Percentiles rank a stretch among this genome's conserved stretches.
phyloP scores from a whole-genome alignment of 2,888 invertebrate species.

The Anthophora plumipes region DNA sequence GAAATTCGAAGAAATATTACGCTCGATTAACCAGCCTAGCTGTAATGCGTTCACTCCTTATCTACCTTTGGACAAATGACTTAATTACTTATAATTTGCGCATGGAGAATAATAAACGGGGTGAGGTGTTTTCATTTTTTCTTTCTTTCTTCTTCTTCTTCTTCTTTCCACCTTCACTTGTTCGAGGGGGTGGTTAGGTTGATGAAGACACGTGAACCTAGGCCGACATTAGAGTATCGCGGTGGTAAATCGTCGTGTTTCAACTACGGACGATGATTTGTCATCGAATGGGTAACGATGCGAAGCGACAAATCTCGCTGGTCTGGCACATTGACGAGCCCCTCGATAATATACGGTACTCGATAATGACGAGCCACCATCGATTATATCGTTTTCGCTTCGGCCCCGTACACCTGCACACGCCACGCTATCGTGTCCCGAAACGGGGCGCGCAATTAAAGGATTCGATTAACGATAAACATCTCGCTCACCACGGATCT shows the following conservation, averaged over 20 bases:
- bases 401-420: conserved; percentile 61
- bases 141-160: too few relatives aligned
- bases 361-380: conserved; percentile 72
- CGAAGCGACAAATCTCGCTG: conserved; percentile 78
- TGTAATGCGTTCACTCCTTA: not conserved
- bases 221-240: conserved; percentile 36
- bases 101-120: not conserved
- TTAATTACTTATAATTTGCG: not conserved
- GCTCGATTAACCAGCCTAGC: not conserved
- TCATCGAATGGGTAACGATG: conserved; percentile 75
- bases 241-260: conserved; percentile 22
- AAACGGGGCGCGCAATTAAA: conserved; percentile 54
- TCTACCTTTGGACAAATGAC: not conserved
- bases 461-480: conserved; percentile 52
- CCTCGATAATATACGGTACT: conserved; percentile 71
- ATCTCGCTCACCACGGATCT: conserved; percentile 25
- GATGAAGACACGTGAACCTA: not conserved
- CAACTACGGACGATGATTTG: conserved; percentile 73
- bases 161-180: too few relatives aligned
- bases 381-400: conserved; percentile 72
- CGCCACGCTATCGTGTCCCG: conserved; percentile 25
- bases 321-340: conserved; percentile 74
- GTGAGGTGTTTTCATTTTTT: too few relatives aligned
- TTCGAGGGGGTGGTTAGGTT: too few relatives aligned
- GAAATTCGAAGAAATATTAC: conserved; percentile 3